phyloP scores from a whole-genome alignment of 2,797 vertebrate species.

The Luscinia luscinia region DNA sequence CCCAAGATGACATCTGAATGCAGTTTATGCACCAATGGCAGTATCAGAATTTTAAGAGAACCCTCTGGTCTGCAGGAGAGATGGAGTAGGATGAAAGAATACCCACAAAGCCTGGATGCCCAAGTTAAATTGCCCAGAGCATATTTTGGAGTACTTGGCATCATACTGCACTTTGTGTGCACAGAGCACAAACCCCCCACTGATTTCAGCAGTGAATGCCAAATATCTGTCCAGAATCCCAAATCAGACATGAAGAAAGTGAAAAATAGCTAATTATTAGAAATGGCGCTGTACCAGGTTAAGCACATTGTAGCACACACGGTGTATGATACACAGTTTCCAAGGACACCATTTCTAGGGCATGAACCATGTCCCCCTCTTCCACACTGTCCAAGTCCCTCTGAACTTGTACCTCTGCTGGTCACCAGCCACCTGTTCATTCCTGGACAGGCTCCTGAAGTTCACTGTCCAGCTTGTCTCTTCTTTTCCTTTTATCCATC shows the following conservation, averaged over 20 bases:
- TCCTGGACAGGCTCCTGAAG: neutral
- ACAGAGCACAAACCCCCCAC: neutral
- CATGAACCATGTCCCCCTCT: neutral
- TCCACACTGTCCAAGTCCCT: fast-evolving
- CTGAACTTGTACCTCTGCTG: neutral
- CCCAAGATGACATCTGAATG: neutral
- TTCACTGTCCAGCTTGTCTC: neutral
- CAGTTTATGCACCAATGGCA: neutral
- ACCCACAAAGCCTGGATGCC: neutral
- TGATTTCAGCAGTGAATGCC: neutral
- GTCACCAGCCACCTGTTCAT: neutral
- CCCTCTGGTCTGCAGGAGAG: neutral
- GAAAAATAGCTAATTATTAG: neutral
- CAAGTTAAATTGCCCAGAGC: neutral
- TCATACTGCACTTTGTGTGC: neutral
- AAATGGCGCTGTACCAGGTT: neutral
- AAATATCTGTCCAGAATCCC: neutral
- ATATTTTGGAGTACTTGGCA: neutral
- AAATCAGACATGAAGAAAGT: neutral
- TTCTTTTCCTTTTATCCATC: neutral
- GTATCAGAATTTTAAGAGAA: neutral
- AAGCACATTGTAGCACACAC: neutral
- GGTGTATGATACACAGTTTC: neutral
- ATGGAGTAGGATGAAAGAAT: neutral
- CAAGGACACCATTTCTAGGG: neutral